Base-by-base conservation (phyloP, 2,888 invertebrate genomes). In the Aporophyla lueneburgensis region DNA sequence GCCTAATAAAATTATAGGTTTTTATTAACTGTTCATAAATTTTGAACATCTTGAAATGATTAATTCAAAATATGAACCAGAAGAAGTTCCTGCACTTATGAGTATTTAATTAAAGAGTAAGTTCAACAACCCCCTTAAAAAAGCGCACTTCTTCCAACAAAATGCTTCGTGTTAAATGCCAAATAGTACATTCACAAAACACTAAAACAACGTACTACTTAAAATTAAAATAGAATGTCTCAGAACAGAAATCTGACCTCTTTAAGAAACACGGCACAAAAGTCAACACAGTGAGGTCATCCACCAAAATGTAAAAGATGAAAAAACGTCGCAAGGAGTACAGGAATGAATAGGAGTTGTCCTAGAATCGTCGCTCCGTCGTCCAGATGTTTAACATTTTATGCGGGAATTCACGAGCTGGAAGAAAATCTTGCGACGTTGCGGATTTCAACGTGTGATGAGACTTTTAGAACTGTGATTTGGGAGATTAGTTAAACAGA, bases 331-430 rank as follows among this genome's bases (percentile, higher is more conserved):
- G 87, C 87, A 89, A 93, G 88, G 90, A 88, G 92, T 83, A 86
- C 89, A 87, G 83, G 90, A 89, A 91, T 94, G 93, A 94, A 95
- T 91, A 90, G 91, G 83, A 86, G 86, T 87, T 87, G 92, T 92
- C 90, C 92, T 91, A 91, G 92, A 92, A 91, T 87, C 88, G 86
- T 78, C 71, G 84, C n/a, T n/a, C n/a, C n/a, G 70, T 62, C 74
- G 92, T 90, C 92, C 91, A 93, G 91, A 92, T 93, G 92, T 86
- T 93, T 92, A 92, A 92, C 92, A 93, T 93, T 93, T 93, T 92
- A 93, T 91, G 91, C 86, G 74, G 63, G 82, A 68, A 75, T 84
- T 87, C 80, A 80, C 77, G 68, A 40, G 63, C 53, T 74, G 69
- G 67, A 63, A 63, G 71, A 56, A 72, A 74, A 85, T 81, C 68